Conservation (phyloP, 2,888 invertebrate genomes). For the Eupsilia transversa region DNA sequence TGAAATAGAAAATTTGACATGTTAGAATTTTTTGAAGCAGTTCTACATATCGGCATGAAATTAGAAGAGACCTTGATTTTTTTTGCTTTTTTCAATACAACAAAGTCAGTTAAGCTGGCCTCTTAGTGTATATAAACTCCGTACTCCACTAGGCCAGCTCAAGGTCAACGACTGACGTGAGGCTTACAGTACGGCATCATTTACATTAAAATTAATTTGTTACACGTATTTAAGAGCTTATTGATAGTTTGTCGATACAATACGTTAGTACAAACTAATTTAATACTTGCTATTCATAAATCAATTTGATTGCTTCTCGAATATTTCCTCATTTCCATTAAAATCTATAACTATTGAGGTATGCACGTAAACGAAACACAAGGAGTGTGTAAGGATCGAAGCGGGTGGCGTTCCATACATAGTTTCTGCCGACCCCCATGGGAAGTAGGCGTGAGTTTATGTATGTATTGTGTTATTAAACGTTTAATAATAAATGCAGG, state of each 20-base stretch:
- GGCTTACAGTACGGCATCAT: too few species aligned
- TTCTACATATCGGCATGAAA: background rate
- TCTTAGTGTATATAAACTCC: background rate
- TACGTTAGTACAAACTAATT: background rate
- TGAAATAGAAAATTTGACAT: background rate
- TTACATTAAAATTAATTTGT: background rate
- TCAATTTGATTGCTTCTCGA: background rate
- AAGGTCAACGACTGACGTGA: too few species aligned
- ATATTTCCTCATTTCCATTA: background rate
- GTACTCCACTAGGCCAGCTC: background rate
- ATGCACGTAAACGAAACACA: too few species aligned
- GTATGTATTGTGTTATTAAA: background rate
- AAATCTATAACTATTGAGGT: background rate
- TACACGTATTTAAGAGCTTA: background rate
- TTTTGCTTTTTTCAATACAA: background rate
- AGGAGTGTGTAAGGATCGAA: background rate
- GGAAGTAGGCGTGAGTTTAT: background rate
- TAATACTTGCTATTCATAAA: too few species aligned
- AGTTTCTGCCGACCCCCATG: background rate
- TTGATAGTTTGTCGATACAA: background rate
- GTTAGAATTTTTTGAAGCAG: background rate
- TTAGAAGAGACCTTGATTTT: background rate
- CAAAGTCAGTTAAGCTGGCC: too few species aligned
- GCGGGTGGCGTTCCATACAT: background rate
- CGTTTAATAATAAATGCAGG: background rate